Percentiles rank a stretch among this genome's conserved stretches.
Conservation (phyloP, 1,140 invertebrate species). For the Habropoda laboriosa region DNA sequence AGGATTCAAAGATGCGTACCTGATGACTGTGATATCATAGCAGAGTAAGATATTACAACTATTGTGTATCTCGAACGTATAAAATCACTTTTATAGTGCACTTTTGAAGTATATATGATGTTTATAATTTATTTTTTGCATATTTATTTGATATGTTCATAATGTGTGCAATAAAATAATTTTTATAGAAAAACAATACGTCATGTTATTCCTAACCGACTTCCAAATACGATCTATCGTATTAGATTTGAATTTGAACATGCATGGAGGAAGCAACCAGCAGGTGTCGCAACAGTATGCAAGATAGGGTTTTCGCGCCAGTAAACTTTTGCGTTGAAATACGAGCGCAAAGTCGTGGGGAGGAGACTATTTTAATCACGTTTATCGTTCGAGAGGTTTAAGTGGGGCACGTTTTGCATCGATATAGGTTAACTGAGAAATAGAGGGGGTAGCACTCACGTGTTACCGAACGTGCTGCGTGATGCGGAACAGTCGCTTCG, state of each 20-base stretch:
- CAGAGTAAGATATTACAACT: slow-evolving; percentile 55
- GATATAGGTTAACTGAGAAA: slow-evolving; percentile 49
- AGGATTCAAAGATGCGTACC: slow-evolving; percentile 74
- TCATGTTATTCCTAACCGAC: not conserved
- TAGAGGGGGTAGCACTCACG: slow-evolving; percentile 56
- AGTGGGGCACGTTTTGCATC: slow-evolving; percentile 41
- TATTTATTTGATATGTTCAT: slow-evolving; percentile 21
- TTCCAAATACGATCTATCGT: not conserved
- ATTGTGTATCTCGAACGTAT: slow-evolving; percentile 40
- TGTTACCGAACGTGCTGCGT: slow-evolving; percentile 63
- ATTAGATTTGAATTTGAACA: not conserved
- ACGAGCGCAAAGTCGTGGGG: not conserved
- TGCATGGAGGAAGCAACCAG: not conserved
- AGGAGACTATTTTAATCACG: slow-evolving; percentile 52
- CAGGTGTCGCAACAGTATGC: not conserved
- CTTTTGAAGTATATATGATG: slow-evolving; percentile 1
- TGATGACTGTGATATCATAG: slow-evolving; percentile 79
- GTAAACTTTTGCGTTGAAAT: not conserved
- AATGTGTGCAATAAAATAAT: slow-evolving; percentile 34
- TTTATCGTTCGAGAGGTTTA: slow-evolving; percentile 29
- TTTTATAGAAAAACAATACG: slow-evolving; percentile 9
- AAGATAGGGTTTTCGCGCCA: slow-evolving; percentile 20
- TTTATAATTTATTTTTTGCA: slow-evolving; percentile 39
- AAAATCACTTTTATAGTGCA: slow-evolving; percentile 29
- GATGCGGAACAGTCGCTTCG: slow-evolving; percentile 43